phyloP scores from a whole-genome alignment of 2,888 invertebrate species.

The Lithophane leautieri region DNA sequence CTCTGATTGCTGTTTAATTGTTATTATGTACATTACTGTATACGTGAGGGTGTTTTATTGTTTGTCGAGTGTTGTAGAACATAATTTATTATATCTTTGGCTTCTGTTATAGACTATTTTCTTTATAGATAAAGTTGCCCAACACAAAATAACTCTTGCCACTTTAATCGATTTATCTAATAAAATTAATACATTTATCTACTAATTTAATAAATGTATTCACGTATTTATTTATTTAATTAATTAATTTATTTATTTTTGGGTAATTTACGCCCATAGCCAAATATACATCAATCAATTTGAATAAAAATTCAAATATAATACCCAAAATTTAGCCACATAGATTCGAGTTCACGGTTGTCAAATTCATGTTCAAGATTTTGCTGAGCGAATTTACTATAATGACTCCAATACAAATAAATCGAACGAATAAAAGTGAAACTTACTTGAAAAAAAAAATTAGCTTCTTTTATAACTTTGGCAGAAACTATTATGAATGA shows the following conservation, averaged over 20 bases:
- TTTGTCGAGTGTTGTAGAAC: too few relatives aligned
- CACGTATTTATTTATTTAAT: too few relatives aligned
- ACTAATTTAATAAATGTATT: too few relatives aligned
- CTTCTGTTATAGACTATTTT: neutral
- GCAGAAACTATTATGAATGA: neutral
- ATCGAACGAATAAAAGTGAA: neutral
- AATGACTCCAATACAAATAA: neutral
- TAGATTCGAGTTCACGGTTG: neutral
- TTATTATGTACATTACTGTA: conserved; percentile 13
- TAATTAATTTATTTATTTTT: too few relatives aligned
- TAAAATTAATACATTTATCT: too few relatives aligned
- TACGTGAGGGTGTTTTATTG: neutral
- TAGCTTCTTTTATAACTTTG: neutral
- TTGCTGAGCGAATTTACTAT: neutral
- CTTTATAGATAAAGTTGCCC: neutral
- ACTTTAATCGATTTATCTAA: too few relatives aligned
- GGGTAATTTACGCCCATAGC: too few relatives aligned
- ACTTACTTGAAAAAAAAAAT: neutral
- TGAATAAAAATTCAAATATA: too few relatives aligned
- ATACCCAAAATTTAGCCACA: too few relatives aligned
- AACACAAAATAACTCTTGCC: neutral
- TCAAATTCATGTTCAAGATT: neutral
- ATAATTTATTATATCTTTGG: neutral
- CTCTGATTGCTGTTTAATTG: conserved; percentile 35
- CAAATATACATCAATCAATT: too few relatives aligned